phyloP scores from a whole-genome alignment of 2,888 invertebrate genomes.

The Meiosimyza decipiens region DNA sequence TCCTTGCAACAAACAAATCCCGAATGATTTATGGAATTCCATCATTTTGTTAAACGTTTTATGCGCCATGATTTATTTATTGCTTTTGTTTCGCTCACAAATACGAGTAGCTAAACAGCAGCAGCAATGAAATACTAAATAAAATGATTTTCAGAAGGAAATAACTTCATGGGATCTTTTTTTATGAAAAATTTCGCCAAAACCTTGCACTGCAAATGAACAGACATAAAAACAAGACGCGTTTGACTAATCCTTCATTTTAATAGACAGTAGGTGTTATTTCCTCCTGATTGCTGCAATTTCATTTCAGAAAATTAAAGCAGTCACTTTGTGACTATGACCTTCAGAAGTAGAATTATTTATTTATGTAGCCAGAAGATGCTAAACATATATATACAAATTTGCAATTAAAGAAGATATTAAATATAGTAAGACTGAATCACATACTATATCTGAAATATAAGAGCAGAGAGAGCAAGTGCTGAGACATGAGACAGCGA shows the following conservation, averaged over 20 bases:
- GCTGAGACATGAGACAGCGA: too few species aligned
- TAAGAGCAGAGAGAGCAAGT: too few species aligned
- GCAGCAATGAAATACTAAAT: slow-evolving; percentile 4
- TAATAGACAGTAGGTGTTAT: slow-evolving; percentile 14
- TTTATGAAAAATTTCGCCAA: neutral
- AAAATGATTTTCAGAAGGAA: slow-evolving; percentile 4
- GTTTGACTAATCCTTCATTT: slow-evolving; percentile 22
- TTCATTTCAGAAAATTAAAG: neutral
- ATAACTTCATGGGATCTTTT: neutral
- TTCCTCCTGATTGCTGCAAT: neutral
- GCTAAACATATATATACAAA: too few species aligned
- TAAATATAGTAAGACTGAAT: too few species aligned
- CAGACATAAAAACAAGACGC: neutral
- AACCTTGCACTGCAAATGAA: neutral
- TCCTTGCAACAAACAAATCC: slow-evolving; percentile 18
- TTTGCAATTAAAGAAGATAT: too few species aligned
- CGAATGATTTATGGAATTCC: slow-evolving; percentile 26
- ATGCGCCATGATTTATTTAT: slow-evolving; percentile 30
- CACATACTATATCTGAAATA: too few species aligned
- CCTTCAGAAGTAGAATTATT: neutral
- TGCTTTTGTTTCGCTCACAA: slow-evolving; percentile 10
- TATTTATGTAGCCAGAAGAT: too few species aligned
- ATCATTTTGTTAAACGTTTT: slow-evolving; percentile 22
- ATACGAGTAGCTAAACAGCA: neutral
- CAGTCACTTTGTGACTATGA: slow-evolving; percentile 1